These are phyloP conservation scores for Heliconius erato DNA, from an alignment of 2,888 invertebrate genomes.

Conservation along the genomic window DNA sequence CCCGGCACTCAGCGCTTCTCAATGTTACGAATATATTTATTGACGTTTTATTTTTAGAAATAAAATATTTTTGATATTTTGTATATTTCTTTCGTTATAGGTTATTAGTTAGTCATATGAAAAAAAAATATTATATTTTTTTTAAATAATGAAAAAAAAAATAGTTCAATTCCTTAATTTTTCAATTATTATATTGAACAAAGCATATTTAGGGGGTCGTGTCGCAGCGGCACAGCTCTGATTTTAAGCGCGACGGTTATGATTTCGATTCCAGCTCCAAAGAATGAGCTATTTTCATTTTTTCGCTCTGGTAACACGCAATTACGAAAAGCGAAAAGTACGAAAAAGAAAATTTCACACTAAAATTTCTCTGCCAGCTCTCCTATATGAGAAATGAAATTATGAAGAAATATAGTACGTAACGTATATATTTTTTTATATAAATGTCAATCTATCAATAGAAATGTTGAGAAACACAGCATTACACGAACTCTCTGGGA, in stretches of 20 bases:
- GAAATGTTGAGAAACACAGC: conserved; percentile 46
- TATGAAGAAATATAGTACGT: not conserved
- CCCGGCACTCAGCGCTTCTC: conserved; percentile 46
- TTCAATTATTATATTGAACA: too few species aligned
- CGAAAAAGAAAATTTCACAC: not conserved
- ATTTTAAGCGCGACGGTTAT: not conserved
- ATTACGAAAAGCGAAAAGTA: too few species aligned
- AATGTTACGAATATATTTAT: conserved; percentile 35
- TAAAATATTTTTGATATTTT: not conserved
- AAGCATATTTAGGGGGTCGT: too few species aligned
- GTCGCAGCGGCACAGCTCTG: too few species aligned
- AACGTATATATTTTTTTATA: not conserved
- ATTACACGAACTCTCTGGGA: conserved; percentile 48
- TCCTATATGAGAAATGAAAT: not conserved
- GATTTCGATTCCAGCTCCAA: too few species aligned
- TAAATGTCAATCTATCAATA: not conserved
- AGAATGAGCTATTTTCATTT: not conserved
- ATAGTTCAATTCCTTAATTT: too few species aligned
- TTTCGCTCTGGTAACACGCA: not conserved
- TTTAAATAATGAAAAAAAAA: too few species aligned
- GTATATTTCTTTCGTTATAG: too few species aligned
- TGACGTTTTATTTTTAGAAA: not conserved
- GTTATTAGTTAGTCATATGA: too few species aligned
- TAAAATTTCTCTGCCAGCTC: too few species aligned
- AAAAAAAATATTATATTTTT: too few species aligned